phyloP scores from a whole-genome alignment of 2,888 invertebrate genomes.

The Tineola bisselliella region DNA sequence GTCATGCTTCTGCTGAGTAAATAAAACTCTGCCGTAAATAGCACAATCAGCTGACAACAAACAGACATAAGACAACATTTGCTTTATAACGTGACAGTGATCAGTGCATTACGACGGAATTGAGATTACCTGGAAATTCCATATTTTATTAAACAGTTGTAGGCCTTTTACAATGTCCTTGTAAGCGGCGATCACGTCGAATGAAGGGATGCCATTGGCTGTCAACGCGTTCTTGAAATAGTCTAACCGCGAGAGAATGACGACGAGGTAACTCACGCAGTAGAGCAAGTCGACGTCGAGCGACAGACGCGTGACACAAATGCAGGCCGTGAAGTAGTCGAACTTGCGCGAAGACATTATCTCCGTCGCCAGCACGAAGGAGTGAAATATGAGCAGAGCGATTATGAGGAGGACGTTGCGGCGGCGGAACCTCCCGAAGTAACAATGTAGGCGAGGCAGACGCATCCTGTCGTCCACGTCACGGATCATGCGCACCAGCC shows the following conservation, averaged over 20 bases:
- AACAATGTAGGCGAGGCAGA: background rate
- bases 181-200: background rate
- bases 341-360: no score
- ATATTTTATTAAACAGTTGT: background rate
- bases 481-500: background rate
- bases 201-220: background rate
- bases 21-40: background rate
- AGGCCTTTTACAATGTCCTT: background rate
- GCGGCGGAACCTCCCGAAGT: background rate
- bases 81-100: no score
- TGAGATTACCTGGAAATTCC: conserved; percentile 2
- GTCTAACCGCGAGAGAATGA: background rate
- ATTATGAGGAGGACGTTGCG: background rate
- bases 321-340: background rate
- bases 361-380: background rate
- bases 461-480: background rate
- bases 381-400: background rate
- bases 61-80: no score
- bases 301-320: background rate
- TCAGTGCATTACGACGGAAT: no score
- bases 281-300: background rate
- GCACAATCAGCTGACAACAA: background rate
- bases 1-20: background rate
- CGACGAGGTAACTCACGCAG: background rate
- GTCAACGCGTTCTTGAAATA: background rate